phyloP scores from a whole-genome alignment of 2,888 invertebrate genomes.

The Tinea semifulvella region DNA sequence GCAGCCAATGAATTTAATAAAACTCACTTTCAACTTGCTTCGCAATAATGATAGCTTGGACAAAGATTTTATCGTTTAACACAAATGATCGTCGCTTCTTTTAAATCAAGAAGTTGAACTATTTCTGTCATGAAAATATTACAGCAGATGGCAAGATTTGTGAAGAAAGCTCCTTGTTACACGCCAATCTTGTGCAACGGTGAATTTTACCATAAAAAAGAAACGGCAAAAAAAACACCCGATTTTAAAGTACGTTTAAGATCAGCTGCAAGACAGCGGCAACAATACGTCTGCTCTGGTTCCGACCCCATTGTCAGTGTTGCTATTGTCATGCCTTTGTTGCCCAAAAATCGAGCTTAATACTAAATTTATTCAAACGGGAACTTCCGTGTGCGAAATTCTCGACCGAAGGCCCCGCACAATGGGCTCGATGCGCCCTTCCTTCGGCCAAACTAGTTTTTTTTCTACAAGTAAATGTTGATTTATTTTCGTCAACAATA shows the following conservation, averaged over 20 bases:
- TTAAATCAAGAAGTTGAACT: neutral
- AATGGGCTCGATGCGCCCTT: constrained; percentile 38
- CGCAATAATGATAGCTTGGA: no score
- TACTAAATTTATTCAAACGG: constrained; percentile 29
- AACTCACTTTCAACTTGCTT: no score
- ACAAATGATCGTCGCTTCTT: no score
- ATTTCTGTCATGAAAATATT: neutral
- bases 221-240: constrained; percentile 6
- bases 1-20: no score
- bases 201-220: constrained; percentile 9
- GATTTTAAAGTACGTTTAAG: neutral
- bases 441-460: constrained; percentile 48
- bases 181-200: constrained; percentile 12
- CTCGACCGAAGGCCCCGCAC: constrained; percentile 28
- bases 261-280: constrained; percentile 12
- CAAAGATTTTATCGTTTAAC: no score
- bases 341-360: constrained; percentile 24
- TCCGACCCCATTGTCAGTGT: constrained; percentile 42
- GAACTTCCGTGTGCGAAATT: constrained; percentile 60
- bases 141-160: neutral
- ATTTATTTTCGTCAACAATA: constrained; percentile 63
- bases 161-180: constrained; percentile 6
- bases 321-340: constrained; percentile 42
- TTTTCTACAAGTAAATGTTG: constrained; percentile 52
- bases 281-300: constrained; percentile 45